Conservation (phyloP, 2,888 invertebrate species). For the Scaptomyza polygonia region DNA sequence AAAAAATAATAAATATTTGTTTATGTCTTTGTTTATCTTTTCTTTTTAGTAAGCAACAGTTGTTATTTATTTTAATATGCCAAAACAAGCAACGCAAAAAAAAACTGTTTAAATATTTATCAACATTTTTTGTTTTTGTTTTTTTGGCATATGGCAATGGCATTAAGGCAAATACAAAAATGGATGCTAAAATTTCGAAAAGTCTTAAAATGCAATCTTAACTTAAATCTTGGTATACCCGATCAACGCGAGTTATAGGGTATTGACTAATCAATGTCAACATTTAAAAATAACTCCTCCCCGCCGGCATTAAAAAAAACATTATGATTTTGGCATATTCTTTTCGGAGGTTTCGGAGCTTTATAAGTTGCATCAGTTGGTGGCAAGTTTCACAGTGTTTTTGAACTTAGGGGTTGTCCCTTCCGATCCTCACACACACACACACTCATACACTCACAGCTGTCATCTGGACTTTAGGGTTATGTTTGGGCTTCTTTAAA, state of each 20-base stretch:
- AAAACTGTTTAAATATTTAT: too few relatives aligned
- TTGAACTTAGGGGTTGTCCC: constrained; percentile 52
- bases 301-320: not conserved
- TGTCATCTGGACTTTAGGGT: constrained; percentile 54
- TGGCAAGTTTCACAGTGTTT: constrained; percentile 29
- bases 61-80: too few relatives aligned
- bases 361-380: constrained; percentile 11
- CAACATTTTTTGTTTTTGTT: too few relatives aligned
- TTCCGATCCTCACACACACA: constrained; percentile 19
- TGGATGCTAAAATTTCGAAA: too few relatives aligned
- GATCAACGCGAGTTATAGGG: not conserved
- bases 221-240: not conserved
- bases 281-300: not conserved
- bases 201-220: too few relatives aligned
- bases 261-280: not conserved
- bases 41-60: too few relatives aligned
- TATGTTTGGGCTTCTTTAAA: constrained; percentile 24
- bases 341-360: constrained; percentile 5
- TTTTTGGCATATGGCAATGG: too few relatives aligned
- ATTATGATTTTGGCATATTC: not conserved
- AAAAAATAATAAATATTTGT: too few relatives aligned
- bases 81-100: too few relatives aligned
- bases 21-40: too few relatives aligned
- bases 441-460: constrained; percentile 22
- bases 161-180: too few relatives aligned